A percentile compares a stretch with the other conserved stretches of the same genome.
Evolutionary conservation across 2,888 invertebrate genomes (phyloP).

Genomic region (Gastrophysa polygoni): DNA sequence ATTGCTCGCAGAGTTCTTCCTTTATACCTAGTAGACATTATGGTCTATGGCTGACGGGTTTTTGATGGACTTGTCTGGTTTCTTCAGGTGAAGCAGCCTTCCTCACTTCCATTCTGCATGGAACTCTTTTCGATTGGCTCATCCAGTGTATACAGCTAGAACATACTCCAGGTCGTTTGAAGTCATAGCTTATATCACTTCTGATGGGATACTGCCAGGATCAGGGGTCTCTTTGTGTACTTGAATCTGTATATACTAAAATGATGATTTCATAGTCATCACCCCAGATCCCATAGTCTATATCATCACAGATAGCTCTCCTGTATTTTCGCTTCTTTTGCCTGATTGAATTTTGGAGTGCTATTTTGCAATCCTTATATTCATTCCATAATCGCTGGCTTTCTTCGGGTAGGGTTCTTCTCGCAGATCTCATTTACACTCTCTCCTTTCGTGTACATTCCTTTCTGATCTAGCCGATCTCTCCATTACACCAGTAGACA

Average conservation of each 20-base stretch:
- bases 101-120: background rate
- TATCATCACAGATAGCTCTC: constrained; percentile 16
- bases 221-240: constrained; percentile 13
- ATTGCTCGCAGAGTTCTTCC: background rate
- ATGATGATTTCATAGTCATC: constrained; percentile 27
- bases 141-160: background rate
- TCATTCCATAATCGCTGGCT: constrained; percentile 7
- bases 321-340: constrained; percentile 16
- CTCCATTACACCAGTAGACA: constrained; percentile 9
- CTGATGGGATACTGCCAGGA: constrained; percentile 17
- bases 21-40: background rate
- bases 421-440: constrained; percentile 1
- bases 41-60: background rate
- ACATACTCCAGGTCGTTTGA: background rate
- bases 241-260: no score
- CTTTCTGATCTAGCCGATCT: background rate
- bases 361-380: background rate
- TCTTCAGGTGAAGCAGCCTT: background rate
- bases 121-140: background rate
- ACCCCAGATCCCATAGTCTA: constrained; percentile 9
- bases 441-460: constrained; percentile 8
- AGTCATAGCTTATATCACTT: constrained; percentile 11
- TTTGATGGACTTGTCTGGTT: background rate
- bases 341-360: constrained; percentile 13
- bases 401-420: constrained; percentile 10